A percentile compares a stretch with the other conserved stretches of the same genome.
Evolutionary conservation across 2,797 vertebrate species (phyloP).

Genomic region (Myotis pilosus): DNA sequence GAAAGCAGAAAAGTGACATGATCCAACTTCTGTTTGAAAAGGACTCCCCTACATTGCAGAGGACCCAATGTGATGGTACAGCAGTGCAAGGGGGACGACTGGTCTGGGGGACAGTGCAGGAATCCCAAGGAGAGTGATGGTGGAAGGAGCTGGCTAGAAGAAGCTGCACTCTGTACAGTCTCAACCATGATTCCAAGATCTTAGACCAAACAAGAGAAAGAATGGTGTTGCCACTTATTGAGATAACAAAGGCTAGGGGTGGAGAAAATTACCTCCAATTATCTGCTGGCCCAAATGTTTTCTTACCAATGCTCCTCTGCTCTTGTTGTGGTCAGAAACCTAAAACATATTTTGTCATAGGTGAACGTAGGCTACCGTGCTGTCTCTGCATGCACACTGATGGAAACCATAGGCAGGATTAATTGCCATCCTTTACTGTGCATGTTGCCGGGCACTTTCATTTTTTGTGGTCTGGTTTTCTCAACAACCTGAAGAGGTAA

Average conservation of each 20-base stretch:
- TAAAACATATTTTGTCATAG: background rate
- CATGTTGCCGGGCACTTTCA: background rate
- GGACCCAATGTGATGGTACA: background rate
- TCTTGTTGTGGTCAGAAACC: background rate
- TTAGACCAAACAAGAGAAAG: background rate
- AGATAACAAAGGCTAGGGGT: background rate
- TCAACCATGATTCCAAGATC: background rate
- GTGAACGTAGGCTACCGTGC: background rate
- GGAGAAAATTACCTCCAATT: background rate
- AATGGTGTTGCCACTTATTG: background rate
- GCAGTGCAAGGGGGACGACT: accelerated
- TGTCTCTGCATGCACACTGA: background rate
- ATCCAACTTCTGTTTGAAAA: background rate
- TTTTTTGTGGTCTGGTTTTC: slow-evolving; percentile 38
- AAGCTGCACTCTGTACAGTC: background rate
- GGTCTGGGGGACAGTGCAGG: background rate
- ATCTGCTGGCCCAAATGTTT: background rate
- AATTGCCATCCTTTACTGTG: background rate
- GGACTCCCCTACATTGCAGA: background rate
- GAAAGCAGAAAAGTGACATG: background rate
- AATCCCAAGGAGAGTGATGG: background rate
- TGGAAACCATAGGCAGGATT: background rate
- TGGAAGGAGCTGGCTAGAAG: background rate
- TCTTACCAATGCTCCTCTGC: background rate
- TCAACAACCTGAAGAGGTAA: background rate